Evolutionary conservation across 2,113 vertebrate species (phyloP).

Genomic region (Empidonax traillii): DNA sequence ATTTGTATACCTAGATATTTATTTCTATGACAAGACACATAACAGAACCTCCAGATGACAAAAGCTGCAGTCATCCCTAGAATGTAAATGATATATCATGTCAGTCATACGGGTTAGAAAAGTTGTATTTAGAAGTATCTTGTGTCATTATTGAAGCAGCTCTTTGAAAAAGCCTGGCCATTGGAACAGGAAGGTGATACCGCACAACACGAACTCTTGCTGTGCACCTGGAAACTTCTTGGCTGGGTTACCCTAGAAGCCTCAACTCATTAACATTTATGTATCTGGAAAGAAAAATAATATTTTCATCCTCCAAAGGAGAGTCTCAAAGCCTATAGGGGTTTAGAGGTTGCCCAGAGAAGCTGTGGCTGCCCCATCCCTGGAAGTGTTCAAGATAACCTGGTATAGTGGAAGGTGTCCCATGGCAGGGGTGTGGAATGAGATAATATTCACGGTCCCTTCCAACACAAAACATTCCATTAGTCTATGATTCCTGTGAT

Average conservation of each 20-base stretch:
- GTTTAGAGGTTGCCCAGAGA: not conserved
- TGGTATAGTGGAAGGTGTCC: not conserved
- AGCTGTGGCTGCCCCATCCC: not conserved
- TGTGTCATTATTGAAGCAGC: not conserved
- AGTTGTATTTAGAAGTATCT: not conserved
- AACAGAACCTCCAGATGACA: not conserved
- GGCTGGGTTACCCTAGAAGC: not conserved
- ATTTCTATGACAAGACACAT: not conserved
- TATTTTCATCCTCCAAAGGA: not conserved
- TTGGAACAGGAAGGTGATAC: not conserved
- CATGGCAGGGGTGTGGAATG: rapidly evolving
- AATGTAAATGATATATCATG: not conserved
- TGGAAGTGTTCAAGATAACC: not conserved
- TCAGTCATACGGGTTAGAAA: not conserved
- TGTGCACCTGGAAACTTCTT: not conserved
- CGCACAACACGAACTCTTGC: not conserved
- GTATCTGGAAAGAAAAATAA: not conserved
- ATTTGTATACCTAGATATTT: not conserved
- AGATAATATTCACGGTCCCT: not conserved
- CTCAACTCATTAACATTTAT: not conserved
- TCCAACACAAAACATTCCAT: not conserved
- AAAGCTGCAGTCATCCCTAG: not conserved
- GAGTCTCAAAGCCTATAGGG: not conserved
- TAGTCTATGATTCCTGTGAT: not conserved
- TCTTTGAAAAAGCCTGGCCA: not conserved